Evolutionary conservation across 1,140 invertebrate genomes (phyloP).

Genomic region (Ostrea edulis): DNA sequence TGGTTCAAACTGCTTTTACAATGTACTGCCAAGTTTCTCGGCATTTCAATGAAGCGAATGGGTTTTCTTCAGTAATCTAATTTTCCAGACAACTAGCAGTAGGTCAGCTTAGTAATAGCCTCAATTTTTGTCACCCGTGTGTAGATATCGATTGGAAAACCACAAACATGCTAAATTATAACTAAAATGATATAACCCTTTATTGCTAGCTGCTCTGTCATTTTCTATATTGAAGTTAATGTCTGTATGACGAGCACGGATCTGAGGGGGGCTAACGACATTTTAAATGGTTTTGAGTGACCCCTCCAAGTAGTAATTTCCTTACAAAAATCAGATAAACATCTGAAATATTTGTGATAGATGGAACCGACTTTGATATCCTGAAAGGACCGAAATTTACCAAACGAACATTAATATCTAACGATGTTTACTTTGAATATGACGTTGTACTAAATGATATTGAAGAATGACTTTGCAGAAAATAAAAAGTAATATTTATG

Average conservation of each 20-base stretch:
- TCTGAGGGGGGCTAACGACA: background rate
- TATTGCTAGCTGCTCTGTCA: background rate
- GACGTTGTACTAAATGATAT: background rate
- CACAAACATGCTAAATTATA: too few relatives aligned
- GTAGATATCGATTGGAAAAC: too few relatives aligned
- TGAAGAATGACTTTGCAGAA: background rate
- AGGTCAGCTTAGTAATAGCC: too few relatives aligned
- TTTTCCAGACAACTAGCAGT: too few relatives aligned
- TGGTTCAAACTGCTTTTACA: too few relatives aligned
- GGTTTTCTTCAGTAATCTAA: too few relatives aligned
- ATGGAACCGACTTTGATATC: background rate
- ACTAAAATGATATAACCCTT: background rate
- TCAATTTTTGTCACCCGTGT: too few relatives aligned
- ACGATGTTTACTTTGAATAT: background rate
- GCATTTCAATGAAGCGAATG: too few relatives aligned
- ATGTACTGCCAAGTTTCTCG: too few relatives aligned
- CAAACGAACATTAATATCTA: background rate
- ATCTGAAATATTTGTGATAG: background rate
- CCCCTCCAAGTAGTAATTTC: background rate
- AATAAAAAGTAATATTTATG: background rate
- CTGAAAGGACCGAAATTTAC: background rate
- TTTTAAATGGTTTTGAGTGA: background rate
- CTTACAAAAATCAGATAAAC: background rate
- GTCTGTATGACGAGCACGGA: background rate
- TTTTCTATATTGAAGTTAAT: slow-evolving; percentile 17